Percentiles rank a stretch among this genome's conserved stretches.
Evolutionary conservation across 1,140 invertebrate genomes (phyloP).

Genomic region (Drosophila nikananu): DNA sequence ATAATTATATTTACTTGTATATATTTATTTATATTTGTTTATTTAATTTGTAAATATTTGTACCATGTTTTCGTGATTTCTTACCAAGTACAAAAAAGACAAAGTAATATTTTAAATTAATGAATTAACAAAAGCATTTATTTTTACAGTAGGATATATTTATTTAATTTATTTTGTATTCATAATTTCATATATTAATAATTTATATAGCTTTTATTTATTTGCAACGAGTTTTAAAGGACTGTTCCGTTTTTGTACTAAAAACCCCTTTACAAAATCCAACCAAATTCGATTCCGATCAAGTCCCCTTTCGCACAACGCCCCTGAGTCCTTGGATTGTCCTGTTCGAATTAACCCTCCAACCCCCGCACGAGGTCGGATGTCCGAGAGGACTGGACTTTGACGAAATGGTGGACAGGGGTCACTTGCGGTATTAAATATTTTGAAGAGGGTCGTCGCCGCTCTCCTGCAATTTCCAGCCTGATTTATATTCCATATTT

Average conservation of each 20-base stretch:
- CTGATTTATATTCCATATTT: constrained; percentile 64
- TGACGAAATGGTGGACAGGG: constrained; percentile 73
- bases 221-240: not conserved
- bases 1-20: too few species aligned
- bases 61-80: too few species aligned
- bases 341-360: not conserved
- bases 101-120: too few species aligned
- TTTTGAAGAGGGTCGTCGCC: constrained; percentile 76
- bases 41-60: too few species aligned
- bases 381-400: constrained; percentile 45
- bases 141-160: too few species aligned
- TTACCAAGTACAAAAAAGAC: too few species aligned
- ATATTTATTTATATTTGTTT: too few species aligned
- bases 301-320: not conserved
- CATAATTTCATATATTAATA: too few species aligned
- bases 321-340: not conserved
- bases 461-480: constrained; percentile 51
- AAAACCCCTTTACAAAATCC: not conserved
- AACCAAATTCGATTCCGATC: not conserved
- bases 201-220: not conserved
- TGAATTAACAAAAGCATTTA: too few species aligned
- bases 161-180: too few species aligned
- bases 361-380: constrained; percentile 4
- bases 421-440: constrained; percentile 81
- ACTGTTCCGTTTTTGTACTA: not conserved